Conservation (phyloP, 1,140 invertebrate species). For the Bradysia coprophila region DNA sequence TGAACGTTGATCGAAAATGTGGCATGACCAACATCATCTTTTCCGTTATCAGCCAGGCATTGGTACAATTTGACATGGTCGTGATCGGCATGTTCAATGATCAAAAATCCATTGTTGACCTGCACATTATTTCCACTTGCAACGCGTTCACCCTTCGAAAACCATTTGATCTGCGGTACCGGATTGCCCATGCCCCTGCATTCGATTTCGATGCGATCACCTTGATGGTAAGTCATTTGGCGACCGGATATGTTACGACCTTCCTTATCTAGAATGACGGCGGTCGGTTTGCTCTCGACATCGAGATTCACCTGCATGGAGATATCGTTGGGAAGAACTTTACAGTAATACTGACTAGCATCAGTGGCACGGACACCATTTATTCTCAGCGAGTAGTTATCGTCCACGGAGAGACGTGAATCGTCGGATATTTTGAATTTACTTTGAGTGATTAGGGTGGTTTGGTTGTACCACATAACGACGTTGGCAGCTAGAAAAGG, state of each 20-base stretch:
- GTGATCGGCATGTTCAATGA: constrained; percentile 14
- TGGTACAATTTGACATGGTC: constrained; percentile 14
- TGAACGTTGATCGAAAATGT: constrained; percentile 15
- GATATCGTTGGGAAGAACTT: constrained; percentile 13
- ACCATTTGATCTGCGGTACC: constrained; percentile 14
- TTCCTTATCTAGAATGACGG: constrained; percentile 17
- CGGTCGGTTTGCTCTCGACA: constrained; percentile 8
- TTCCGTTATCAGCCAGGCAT: constrained; percentile 17
- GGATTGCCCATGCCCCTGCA: constrained; percentile 11
- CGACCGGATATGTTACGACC: constrained; percentile 18
- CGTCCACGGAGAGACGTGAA: constrained; percentile 10
- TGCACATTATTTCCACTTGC: not conserved
- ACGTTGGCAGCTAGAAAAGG: constrained; percentile 12
- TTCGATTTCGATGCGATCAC: constrained; percentile 15
- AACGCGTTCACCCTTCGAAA: constrained; percentile 15
- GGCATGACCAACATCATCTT: constrained; percentile 12
- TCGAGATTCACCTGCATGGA: constrained; percentile 10
- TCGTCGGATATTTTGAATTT: constrained; percentile 10
- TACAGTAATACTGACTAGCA: constrained; percentile 16
- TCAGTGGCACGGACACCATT: constrained; percentile 10
- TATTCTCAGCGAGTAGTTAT: constrained; percentile 15
- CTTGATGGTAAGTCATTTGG: constrained; percentile 17
- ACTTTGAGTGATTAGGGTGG: constrained; percentile 6
- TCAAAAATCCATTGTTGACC: constrained; percentile 2
- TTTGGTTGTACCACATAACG: constrained; percentile 16